Conservation (phyloP, 1,140 invertebrate species). For the Charaxes varanes region DNA sequence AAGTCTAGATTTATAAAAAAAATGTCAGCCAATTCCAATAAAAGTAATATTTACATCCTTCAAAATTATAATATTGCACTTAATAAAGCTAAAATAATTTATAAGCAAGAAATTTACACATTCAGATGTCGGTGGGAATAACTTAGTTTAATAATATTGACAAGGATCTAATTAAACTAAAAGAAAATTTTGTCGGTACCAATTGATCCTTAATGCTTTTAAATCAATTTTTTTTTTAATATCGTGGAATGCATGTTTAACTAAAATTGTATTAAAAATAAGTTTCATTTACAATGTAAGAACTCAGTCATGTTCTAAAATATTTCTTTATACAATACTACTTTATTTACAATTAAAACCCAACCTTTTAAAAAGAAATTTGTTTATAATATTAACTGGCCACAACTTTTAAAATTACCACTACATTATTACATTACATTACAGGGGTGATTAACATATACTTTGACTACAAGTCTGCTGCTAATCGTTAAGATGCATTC, state of each 20-base stretch:
- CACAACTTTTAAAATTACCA: no score
- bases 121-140: conserved; percentile 11
- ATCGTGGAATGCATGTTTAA: not conserved
- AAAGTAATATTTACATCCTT: conserved; percentile 12
- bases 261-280: not conserved
- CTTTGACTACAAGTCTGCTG: not conserved
- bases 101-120: conserved; percentile 1
- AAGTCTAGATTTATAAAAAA: conserved; percentile 5
- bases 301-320: conserved; percentile 1
- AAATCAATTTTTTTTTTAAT: not conserved
- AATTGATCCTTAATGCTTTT: no score
- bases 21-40: conserved; percentile 5
- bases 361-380: not conserved
- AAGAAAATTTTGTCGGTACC: not conserved
- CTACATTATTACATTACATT: no score
- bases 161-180: not conserved
- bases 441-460: no score
- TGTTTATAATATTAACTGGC: no score
- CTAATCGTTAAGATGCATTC: not conserved
- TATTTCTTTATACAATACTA: conserved; percentile 2
- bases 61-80: conserved; percentile 11
- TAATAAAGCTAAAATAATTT: conserved; percentile 16
- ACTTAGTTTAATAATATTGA: conserved; percentile 5
- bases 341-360: not conserved
- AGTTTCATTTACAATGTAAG: not conserved